Conservation (phyloP, 1,140 invertebrate genomes). For the Drosophila pachea region DNA sequence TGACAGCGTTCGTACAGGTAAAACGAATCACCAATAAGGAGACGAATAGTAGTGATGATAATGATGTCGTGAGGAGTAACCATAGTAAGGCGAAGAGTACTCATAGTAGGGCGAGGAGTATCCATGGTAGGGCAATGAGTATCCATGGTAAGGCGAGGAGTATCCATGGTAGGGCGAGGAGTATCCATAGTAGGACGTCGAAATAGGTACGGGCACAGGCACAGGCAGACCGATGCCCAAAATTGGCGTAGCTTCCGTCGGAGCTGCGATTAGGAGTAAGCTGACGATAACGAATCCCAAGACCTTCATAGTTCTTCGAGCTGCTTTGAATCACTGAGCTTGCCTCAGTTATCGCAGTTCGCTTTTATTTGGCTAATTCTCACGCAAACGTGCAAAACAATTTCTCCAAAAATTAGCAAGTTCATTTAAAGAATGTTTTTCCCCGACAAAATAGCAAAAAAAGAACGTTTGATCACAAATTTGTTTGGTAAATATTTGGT, state of each 20-base stretch:
- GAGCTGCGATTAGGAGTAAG: background rate
- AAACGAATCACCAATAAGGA: constrained; percentile 26
- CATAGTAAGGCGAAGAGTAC: too few species aligned
- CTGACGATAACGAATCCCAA: background rate
- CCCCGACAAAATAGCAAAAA: constrained; percentile 15
- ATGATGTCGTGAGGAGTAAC: constrained; percentile 8
- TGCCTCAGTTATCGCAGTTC: background rate
- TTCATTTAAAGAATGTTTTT: constrained; percentile 30
- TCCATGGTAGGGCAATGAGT: too few species aligned
- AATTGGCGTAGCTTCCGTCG: constrained; percentile 5
- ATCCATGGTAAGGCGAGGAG: constrained; percentile 6
- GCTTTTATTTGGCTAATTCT: constrained; percentile 27
- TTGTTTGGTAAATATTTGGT: constrained; percentile 38
- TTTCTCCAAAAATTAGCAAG: constrained; percentile 36
- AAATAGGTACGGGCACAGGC: constrained; percentile 16
- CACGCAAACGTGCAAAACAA: constrained; percentile 13
- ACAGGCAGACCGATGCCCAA: constrained; percentile 14
- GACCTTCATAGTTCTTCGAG: constrained; percentile 21
- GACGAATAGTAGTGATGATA: constrained; percentile 9
- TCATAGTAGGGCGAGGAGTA: too few species aligned
- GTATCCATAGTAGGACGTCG: constrained; percentile 14
- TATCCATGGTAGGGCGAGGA: constrained; percentile 12
- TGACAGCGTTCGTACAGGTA: constrained; percentile 9
- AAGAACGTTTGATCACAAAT: constrained; percentile 18
- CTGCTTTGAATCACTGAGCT: constrained; percentile 7